These are phyloP conservation scores for Lordiphosa stackelbergi DNA, from an alignment of 1,140 invertebrate genomes.

Conservation along the genomic window DNA sequence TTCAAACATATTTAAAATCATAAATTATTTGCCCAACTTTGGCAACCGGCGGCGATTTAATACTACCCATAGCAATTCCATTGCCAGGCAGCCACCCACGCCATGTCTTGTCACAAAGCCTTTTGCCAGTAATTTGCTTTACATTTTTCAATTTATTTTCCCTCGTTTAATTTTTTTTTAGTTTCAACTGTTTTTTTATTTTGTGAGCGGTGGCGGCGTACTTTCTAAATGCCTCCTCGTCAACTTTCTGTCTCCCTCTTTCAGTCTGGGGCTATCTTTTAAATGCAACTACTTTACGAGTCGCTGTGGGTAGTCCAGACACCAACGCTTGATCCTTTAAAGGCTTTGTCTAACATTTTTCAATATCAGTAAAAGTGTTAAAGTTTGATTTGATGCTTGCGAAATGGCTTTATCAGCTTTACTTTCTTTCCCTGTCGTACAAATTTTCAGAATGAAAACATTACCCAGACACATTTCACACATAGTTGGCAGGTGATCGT, in stretches of 20 bases:
- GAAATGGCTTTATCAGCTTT: conserved; percentile 57
- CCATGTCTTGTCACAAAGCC: conserved; percentile 71
- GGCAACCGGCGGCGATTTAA: neutral
- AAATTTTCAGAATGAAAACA: conserved; percentile 40
- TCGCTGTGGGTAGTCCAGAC: conserved; percentile 39
- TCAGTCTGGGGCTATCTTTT: conserved; percentile 50
- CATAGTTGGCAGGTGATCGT: conserved; percentile 56
- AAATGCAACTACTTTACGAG: conserved; percentile 44
- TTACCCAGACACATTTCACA: conserved; percentile 54
- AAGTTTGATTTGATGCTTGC: conserved; percentile 57
- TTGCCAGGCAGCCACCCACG: conserved; percentile 49
- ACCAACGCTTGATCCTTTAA: conserved; percentile 53
- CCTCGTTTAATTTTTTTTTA: conserved; percentile 15
- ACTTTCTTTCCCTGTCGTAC: conserved; percentile 51
- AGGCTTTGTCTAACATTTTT: conserved; percentile 51
- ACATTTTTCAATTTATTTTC: conserved; percentile 75
- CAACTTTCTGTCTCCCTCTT: conserved; percentile 21
- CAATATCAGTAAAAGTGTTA: conserved; percentile 64
- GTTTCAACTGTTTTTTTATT: conserved; percentile 10
- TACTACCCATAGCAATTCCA: conserved; percentile 13
- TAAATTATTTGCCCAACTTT: conserved; percentile 6
- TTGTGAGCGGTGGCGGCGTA: conserved; percentile 46
- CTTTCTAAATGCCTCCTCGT: conserved; percentile 68
- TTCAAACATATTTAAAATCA: conserved; percentile 11
- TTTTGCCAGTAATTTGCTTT: conserved; percentile 73